Evolutionary conservation across 2,797 vertebrate genomes (phyloP), one percentile per base, ranked within the genome.

Genomic region (Centroberyx gerrardi): DNA sequence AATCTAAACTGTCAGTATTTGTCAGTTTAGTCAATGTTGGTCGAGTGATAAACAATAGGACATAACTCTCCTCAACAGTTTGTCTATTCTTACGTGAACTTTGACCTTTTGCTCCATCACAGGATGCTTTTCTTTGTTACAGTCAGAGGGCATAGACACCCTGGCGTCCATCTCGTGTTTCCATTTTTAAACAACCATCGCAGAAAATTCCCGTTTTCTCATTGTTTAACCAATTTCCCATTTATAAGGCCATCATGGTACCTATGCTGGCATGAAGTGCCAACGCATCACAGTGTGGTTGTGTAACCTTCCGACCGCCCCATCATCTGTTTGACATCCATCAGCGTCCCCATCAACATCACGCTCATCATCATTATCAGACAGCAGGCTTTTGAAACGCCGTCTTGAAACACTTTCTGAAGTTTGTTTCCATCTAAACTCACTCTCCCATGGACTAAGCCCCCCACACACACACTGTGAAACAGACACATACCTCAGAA

Each of bases 361-460:
- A 75, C 31, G 33, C 80, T 81, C 89, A 82, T 92, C 84, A 87
- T 88, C 90, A 88, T 87, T 72, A 90, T 86, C 76, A 79, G 81
- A 83, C 81, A 81, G 81, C 61, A 44, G 67, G 72, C 76, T 85
- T 82, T 88, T 81, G 61, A 87, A 73, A 75, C 29, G 27, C 33
- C 15, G 77, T 88, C 90, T 90, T 91, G 83, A 92, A 88, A 90
- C 85, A 82, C 86, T 93, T 92, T 86, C 54, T 71, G 68, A 76
- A 82, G 82, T 91, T 91, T 90, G 87, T 91, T 92, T 92, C 81
- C 80, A 87, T 83, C 66, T 36, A 65, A 59, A 77, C 73, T 80
- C 83, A 86, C 71, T 88, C 85, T 90, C 90, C 88, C 90, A 91
- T 84, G 89, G 75, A 89, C 82, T 60, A 77, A 87, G 77, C 56